These are phyloP conservation scores for Tonatia bakeri DNA, from an alignment of 2,113 vertebrate genomes.

Conservation along the genomic window DNA sequence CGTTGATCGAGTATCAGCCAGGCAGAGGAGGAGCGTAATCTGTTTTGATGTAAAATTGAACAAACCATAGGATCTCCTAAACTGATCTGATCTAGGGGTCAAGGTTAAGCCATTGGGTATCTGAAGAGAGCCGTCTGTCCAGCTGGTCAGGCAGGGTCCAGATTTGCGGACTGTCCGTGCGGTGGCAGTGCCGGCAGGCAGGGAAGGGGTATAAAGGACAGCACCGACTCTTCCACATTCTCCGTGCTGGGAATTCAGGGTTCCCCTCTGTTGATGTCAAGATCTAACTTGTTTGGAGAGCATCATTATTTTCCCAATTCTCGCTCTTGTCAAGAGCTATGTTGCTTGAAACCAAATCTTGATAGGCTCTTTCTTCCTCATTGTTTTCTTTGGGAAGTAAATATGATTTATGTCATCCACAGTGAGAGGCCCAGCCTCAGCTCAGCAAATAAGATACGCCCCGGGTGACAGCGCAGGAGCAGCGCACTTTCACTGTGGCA, in stretches of 20 bases:
- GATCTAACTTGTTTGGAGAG: constrained; percentile 52
- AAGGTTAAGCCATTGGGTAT: background rate
- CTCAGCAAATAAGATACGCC: background rate
- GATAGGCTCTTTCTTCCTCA: constrained; percentile 47
- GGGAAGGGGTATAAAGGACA: background rate
- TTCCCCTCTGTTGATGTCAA: constrained; percentile 51
- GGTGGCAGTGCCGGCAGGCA: background rate
- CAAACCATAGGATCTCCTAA: background rate
- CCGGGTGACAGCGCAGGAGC: background rate
- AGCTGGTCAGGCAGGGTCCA: background rate
- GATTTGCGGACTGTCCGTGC: background rate
- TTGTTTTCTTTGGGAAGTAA: background rate
- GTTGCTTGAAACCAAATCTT: constrained; percentile 48
- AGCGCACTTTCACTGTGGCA: background rate
- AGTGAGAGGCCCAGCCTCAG: background rate
- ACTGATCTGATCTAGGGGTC: background rate
- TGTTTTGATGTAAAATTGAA: background rate
- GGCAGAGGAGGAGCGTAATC: background rate
- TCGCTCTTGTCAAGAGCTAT: constrained; percentile 42
- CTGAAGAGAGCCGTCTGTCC: background rate
- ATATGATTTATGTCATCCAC: background rate
- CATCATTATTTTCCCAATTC: constrained; percentile 22
- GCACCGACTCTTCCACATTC: background rate
- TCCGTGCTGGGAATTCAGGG: constrained; percentile 42
- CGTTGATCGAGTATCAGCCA: background rate